Evolutionary conservation across 2,797 vertebrate species (phyloP).

Genomic region (Phalloptychus januarius): DNA sequence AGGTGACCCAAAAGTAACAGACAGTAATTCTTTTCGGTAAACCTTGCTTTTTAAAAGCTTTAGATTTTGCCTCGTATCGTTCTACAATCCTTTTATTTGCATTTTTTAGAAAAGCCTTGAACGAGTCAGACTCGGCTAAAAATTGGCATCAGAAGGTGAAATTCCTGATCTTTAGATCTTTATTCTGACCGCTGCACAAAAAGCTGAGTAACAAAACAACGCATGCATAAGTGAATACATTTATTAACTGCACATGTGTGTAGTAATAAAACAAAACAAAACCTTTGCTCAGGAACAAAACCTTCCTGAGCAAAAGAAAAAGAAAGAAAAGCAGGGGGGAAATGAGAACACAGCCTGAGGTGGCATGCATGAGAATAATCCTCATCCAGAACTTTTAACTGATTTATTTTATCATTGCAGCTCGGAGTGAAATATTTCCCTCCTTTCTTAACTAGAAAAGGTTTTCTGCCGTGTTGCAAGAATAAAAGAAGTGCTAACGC

Average conservation of each 20-base stretch:
- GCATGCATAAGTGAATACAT: not conserved
- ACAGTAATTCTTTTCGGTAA: not conserved
- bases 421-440: not conserved
- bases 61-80: not conserved
- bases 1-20: not conserved
- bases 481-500: not conserved
- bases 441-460: not conserved
- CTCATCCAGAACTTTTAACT: not conserved
- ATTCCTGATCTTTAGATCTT: not conserved
- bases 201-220: not conserved
- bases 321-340: not conserved
- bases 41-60: not conserved
- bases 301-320: not conserved
- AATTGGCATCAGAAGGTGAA: not conserved
- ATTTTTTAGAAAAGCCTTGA: not conserved
- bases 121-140: not conserved
- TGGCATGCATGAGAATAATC: not conserved
- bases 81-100: too few relatives aligned
- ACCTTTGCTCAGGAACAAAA: too few relatives aligned
- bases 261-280: not conserved
- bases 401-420: conserved; percentile 2
- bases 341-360: not conserved
- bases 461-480: not conserved
- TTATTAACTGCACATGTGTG: not conserved
- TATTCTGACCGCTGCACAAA: not conserved